Conservation (phyloP, 2,797 vertebrate genomes). For the Apogon talboti region DNA sequence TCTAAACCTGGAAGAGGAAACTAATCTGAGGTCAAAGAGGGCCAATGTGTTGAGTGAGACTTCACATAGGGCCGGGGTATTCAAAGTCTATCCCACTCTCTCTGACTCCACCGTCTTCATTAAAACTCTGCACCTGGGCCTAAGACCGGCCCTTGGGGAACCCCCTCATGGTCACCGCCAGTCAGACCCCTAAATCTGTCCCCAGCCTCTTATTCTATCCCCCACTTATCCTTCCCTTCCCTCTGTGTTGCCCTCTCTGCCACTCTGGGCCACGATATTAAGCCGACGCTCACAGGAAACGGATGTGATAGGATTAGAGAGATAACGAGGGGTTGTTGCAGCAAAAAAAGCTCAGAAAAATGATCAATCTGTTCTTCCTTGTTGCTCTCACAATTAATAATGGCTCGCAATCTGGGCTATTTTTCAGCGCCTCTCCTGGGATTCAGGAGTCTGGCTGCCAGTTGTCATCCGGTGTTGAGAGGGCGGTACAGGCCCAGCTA, state of each 20-base stretch:
- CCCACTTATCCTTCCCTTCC: conserved; percentile 64
- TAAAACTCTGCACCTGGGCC: conserved; percentile 82
- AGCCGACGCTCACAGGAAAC: conserved; percentile 69
- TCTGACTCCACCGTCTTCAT: conserved; percentile 72
- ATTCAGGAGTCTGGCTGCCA: conserved; percentile 64
- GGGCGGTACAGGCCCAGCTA: conserved; percentile 32
- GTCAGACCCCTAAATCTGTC: conserved; percentile 71
- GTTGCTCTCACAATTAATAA: conserved; percentile 74
- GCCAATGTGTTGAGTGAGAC: conserved; percentile 82
- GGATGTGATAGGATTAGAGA: conserved; percentile 73
- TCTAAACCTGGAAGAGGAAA: conserved; percentile 82
- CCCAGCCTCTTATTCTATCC: conserved; percentile 62
- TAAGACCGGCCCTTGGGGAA: conserved; percentile 67
- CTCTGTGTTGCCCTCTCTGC: conserved; percentile 35
- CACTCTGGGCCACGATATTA: conserved; percentile 60
- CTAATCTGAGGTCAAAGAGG: conserved; percentile 83
- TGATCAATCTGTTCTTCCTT: conserved; percentile 37
- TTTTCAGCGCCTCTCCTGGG: conserved; percentile 58
- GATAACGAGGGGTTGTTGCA: conserved; percentile 63
- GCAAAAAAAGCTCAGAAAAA: conserved; percentile 47
- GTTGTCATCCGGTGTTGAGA: conserved; percentile 75
- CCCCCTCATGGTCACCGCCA: conserved; percentile 61
- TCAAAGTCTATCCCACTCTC: conserved; percentile 46
- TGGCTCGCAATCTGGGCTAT: conserved; percentile 60
- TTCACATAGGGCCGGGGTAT: conserved; percentile 71